A percentile compares a stretch with the other conserved stretches of the same genome.
Conservation (phyloP, 2,797 vertebrate genomes). For the Falco novaeseelandiae region DNA sequence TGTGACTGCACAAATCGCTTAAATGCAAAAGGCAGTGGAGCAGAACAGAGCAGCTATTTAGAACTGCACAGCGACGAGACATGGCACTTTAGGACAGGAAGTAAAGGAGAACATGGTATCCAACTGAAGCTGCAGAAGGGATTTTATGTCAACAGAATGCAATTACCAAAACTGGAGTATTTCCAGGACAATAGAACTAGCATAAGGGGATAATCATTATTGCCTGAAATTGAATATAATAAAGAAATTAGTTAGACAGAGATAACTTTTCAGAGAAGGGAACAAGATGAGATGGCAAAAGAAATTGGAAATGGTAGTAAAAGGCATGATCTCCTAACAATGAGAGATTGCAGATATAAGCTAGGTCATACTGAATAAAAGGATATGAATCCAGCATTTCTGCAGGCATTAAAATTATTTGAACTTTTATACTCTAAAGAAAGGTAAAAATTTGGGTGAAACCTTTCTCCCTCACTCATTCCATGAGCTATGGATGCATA, state of each 20-base stretch:
- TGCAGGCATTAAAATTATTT: not conserved
- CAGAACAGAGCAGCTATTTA: slow-evolving; percentile 50
- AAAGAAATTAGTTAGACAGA: slow-evolving; percentile 53
- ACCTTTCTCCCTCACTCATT: not conserved
- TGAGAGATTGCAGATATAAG: not conserved
- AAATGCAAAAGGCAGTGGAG: slow-evolving; percentile 29
- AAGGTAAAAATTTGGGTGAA: not conserved
- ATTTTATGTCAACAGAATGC: slow-evolving; percentile 62
- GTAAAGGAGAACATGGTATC: slow-evolving; percentile 15
- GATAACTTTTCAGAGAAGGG: slow-evolving; percentile 47
- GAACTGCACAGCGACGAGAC: not conserved
- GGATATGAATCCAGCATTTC: not conserved
- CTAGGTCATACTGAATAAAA: not conserved
- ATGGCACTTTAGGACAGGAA: slow-evolving; percentile 44
- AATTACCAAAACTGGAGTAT: slow-evolving; percentile 49
- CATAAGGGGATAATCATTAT: slow-evolving; percentile 50
- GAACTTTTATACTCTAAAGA: not conserved
- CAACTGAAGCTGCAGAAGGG: slow-evolving; percentile 40
- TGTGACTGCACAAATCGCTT: slow-evolving; percentile 14
- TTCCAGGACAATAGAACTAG: slow-evolving; percentile 53
- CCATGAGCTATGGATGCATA: not conserved
- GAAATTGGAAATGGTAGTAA: slow-evolving; percentile 15
- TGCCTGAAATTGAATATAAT: slow-evolving; percentile 56
- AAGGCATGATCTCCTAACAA: not conserved
- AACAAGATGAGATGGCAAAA: slow-evolving; percentile 25